Conservation (phyloP, 2,888 invertebrate genomes). For the Melinaea marsaeus region DNA sequence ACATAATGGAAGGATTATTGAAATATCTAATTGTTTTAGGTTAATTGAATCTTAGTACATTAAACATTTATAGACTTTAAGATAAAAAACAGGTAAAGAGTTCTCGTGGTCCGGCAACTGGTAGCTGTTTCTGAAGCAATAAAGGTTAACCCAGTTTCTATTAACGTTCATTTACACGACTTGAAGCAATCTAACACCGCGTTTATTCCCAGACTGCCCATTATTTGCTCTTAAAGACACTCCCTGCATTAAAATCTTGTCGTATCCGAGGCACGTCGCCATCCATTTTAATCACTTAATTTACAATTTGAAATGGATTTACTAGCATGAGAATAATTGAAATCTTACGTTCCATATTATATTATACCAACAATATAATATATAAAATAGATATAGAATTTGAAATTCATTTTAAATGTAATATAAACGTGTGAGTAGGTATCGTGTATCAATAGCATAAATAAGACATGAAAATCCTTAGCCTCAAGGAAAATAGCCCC, state of each 20-base stretch:
- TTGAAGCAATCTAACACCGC: conserved; percentile 23
- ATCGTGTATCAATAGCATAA: neutral
- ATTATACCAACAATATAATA: neutral
- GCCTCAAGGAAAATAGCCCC: neutral
- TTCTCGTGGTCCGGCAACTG: too few relatives aligned
- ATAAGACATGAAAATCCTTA: conserved; percentile 7
- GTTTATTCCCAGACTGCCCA: conserved; percentile 21
- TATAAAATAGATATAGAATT: neutral
- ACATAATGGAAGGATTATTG: too few relatives aligned
- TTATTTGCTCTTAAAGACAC: conserved; percentile 28
- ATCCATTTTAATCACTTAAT: conserved; percentile 30
- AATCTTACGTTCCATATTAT: neutral
- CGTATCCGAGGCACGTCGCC: conserved; percentile 26
- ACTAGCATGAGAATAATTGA: neutral
- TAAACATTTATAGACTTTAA: too few relatives aligned
- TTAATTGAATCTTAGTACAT: too few relatives aligned
- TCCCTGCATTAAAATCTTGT: conserved; percentile 30
- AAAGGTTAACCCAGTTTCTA: conserved; percentile 18
- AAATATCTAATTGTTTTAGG: too few relatives aligned
- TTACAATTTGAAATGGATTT: conserved; percentile 19
- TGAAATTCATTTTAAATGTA: neutral
- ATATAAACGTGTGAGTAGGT: neutral
- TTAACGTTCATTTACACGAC: conserved; percentile 22
- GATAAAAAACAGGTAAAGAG: too few relatives aligned
- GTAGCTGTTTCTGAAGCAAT: neutral